These are phyloP conservation scores for Blastobasis lacticolella DNA, from an alignment of 2,888 invertebrate genomes.

Conservation along the genomic window DNA sequence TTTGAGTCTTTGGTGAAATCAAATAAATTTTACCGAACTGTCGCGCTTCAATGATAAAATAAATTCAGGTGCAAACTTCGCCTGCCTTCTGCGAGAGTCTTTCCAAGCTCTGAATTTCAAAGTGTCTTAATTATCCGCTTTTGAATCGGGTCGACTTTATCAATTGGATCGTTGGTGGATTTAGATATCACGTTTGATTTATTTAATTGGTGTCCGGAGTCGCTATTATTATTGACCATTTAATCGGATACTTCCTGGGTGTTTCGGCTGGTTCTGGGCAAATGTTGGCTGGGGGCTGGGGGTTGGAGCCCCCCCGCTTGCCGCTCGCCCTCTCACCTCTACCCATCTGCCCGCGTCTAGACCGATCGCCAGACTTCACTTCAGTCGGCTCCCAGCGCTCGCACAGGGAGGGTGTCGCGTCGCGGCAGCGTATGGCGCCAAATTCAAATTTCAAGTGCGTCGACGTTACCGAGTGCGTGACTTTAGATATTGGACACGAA, in stretches of 20 bases:
- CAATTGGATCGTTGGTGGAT: constrained; percentile 26
- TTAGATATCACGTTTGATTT: constrained; percentile 34
- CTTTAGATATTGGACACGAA: constrained; percentile 8
- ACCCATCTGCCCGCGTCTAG: constrained; percentile 51
- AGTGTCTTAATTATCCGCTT: constrained; percentile 32
- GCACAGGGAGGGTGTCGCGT: constrained; percentile 33
- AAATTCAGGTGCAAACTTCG: constrained; percentile 29
- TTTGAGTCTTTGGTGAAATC: constrained; percentile 15
- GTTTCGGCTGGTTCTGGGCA: constrained; percentile 46
- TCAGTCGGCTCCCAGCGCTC: constrained; percentile 43
- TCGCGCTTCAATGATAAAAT: constrained; percentile 31
- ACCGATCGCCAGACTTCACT: constrained; percentile 38
- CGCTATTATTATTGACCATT: constrained; percentile 33
- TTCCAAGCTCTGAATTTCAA: constrained; percentile 26
- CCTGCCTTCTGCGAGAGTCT: constrained; percentile 19
- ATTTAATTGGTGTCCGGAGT: constrained; percentile 39
- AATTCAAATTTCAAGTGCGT: constrained; percentile 35
- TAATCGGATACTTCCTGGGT: constrained; percentile 41
- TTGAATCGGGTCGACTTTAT: constrained; percentile 22
- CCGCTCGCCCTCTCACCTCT: constrained; percentile 22
- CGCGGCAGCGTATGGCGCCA: constrained; percentile 37
- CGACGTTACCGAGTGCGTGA: constrained; percentile 14
- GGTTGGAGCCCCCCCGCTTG: constrained; percentile 42
- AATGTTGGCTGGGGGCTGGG: constrained; percentile 52
- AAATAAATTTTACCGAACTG: constrained; percentile 26